Base-by-base conservation (phyloP, 2,888 invertebrate genomes). In the Caenorhabditis sinica region DNA sequence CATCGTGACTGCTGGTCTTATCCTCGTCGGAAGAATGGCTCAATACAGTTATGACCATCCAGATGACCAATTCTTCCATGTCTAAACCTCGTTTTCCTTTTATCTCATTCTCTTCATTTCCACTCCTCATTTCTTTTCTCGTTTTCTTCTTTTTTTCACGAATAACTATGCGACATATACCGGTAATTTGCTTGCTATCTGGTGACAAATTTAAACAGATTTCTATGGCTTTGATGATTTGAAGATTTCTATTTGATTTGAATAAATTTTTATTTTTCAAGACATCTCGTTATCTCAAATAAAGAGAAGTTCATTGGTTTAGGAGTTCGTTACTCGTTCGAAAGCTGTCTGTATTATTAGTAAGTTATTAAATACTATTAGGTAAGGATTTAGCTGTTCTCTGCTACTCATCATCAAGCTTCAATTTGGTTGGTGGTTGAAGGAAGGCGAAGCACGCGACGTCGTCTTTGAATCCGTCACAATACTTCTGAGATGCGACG, bases 21-120 rank as follows among this genome's bases (percentile, higher is more conserved):
- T 92, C 71, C 63, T 91, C 11, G 90, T 90, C 49, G 92, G 92
- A 5, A 71, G 87, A 33, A 89, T 90, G 89, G 90, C 90, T 11
- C 89, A 90, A 66, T 86, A 80, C 80, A 85, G 83, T 75, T 90
- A 90, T 63, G 90, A 90, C 53, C 82, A 87, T 63, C 88, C 86
- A 13, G 83, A 84, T 23, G 63, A 86, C 58, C 51, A 76, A 69
- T 86, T 83, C 43, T 86, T 83, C 69, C 43, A 66, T 33, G 68
- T 83, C 43, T 86, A 53, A 75, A 30, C 17, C 43, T 23, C 45
- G 13, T 72, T 25, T 36, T 43, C 17, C 56, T 20, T 65, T 33
- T 51, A 40, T 43, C 28, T 61, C 8, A 25, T 63, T 30, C n/a
- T 25, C 51, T 40, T 28, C 76, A 53, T 56, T 40, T 49, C 53